These are phyloP conservation scores for Petrophora chlorosata DNA, from an alignment of 2,888 invertebrate species.

Conservation along the genomic window DNA sequence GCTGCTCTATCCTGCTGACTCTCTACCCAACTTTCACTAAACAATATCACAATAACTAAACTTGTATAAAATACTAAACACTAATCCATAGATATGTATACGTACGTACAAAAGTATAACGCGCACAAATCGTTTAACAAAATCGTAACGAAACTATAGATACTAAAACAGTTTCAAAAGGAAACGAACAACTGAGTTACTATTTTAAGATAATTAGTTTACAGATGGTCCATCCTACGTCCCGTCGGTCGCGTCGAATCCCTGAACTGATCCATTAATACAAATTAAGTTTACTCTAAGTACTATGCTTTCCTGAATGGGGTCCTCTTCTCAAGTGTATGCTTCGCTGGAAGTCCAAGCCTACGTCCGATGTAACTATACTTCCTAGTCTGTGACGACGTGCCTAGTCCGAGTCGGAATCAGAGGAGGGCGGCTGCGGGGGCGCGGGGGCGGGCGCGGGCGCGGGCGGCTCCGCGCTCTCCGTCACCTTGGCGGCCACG, in stretches of 20 bases:
- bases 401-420: constrained; percentile 71
- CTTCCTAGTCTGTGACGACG: not conserved
- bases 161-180: not conserved
- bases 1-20: not conserved
- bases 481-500: constrained; percentile 51
- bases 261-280: not conserved
- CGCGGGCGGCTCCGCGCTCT: constrained; percentile 41
- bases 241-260: no score
- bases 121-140: not conserved
- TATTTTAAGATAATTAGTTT: no score
- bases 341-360: no score
- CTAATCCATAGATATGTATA: constrained; percentile 32
- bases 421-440: constrained; percentile 66
- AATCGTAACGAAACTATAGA: not conserved
- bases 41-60: constrained; percentile 31
- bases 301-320: not conserved
- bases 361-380: no score
- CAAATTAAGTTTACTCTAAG: not conserved
- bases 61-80: constrained; percentile 27
- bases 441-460: constrained; percentile 41
- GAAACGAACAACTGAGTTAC: no score
- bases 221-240: not conserved
- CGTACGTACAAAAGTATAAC: constrained; percentile 13
- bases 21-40: not conserved
- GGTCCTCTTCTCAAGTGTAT: not conserved